Evolutionary conservation across 2,113 vertebrate genomes (phyloP), one percentile per base, ranked within the genome.

Genomic region (Psammodynastes pulverulentus): DNA sequence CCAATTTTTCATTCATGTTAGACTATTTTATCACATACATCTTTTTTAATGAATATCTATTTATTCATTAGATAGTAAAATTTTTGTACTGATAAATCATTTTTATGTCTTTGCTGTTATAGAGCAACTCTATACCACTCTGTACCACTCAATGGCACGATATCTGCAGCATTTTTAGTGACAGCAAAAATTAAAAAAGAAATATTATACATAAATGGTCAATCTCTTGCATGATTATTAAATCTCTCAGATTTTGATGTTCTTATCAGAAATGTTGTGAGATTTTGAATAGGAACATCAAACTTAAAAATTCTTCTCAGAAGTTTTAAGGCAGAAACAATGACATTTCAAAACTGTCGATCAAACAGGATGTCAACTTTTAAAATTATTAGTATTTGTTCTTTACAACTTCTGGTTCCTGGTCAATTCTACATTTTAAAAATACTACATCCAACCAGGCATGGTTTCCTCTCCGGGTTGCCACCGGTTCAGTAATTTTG

Each of bases 1-100:
- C 67, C 90, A 43, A 90, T 96, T 94, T 92, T 95, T 94, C 90
- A 93, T 95, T 93, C 89, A 93, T 91, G 92, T 9, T 93, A 90
- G 45, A 93, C 62, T 95, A 94, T 90, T 88, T 95, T 3, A 91
- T 93, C 94, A 90, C 67, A 39, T 79, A 21, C 34, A 79, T 43
- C 43, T 39, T 54, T 45, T 58, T 91, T 93, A 87, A 12, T 26
- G 43, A 94, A 89, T 89, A 92, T 10, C 94, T 45, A 89, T 89
- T 3, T 13, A 91, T 92, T 93, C 91, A 94, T n/a, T n/a, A n/a
- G n/a, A n/a, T n/a, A n/a, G n/a, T n/a, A n/a, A n/a, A n/a, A n/a
- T n/a, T n/a, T n/a, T n/a, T n/a, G n/a, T n/a, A n/a, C 86, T 24
- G 21, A 58, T 51, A 86, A 95, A 92, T 49, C 46, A 23, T 10